phyloP scores from a whole-genome alignment of 2,888 invertebrate genomes.

The Labia minor region DNA sequence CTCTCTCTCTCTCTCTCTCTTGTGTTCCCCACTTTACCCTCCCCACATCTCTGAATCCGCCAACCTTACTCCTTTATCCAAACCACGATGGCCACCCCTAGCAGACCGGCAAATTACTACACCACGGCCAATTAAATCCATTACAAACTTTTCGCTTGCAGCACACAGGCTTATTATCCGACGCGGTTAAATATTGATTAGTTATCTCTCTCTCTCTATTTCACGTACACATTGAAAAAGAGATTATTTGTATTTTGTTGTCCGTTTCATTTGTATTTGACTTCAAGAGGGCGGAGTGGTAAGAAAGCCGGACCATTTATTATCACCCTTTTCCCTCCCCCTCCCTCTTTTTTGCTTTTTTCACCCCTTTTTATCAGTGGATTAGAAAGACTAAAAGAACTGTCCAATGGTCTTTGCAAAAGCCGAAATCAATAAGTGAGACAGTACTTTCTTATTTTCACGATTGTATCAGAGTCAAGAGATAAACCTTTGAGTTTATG shows the following conservation, averaged over 20 bases:
- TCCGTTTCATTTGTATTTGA: too few relatives aligned
- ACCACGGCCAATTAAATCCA: slow-evolving; percentile 2
- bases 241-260: too few relatives aligned
- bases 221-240: too few relatives aligned
- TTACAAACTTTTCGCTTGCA: not conserved
- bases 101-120: slow-evolving; percentile 3
- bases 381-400: slow-evolving; percentile 8
- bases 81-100: not conserved
- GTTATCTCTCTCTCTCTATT: too few relatives aligned
- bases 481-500: slow-evolving; percentile 1
- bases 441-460: not conserved
- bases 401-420: not conserved
- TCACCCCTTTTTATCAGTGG: slow-evolving; percentile 1
- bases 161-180: not conserved
- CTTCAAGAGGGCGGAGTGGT: too few relatives aligned
- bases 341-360: too few relatives aligned
- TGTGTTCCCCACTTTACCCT: too few relatives aligned
- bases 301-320: not conserved
- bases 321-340: not conserved
- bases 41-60: too few relatives aligned
- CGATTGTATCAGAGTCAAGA: slow-evolving; percentile 6
- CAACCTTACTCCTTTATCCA: too few relatives aligned
- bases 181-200: too few relatives aligned
- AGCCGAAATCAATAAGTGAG: not conserved
- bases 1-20: too few relatives aligned